Conservation (phyloP, 2,113 vertebrate species). For the Trinectes maculatus region DNA sequence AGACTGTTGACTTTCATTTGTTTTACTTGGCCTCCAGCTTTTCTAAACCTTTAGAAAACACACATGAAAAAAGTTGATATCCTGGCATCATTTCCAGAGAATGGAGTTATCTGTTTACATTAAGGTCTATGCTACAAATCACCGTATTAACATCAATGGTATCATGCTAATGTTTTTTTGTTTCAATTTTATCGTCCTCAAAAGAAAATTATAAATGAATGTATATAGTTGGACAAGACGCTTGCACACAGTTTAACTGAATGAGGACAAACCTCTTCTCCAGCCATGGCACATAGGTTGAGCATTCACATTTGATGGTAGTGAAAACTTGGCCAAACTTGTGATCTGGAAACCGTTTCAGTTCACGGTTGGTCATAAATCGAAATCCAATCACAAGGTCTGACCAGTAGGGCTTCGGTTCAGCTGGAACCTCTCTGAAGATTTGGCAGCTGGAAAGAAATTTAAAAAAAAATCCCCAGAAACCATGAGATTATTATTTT, state of each 20-base stretch:
- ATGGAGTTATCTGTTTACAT: too few relatives aligned
- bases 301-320: constrained; percentile 90
- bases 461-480: neutral
- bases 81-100: neutral
- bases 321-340: constrained; percentile 89
- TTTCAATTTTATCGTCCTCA: too few relatives aligned
- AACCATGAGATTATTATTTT: neutral
- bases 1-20: constrained; percentile 81
- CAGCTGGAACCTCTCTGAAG: constrained; percentile 82
- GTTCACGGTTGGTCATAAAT: constrained; percentile 83
- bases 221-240: neutral
- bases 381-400: constrained; percentile 89
- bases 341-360: constrained; percentile 86
- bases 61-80: neutral
- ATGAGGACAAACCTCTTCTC: constrained; percentile 84
- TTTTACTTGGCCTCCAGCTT: constrained; percentile 77
- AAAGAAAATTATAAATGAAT: too few relatives aligned
- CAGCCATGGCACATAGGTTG: constrained; percentile 90
- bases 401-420: constrained; percentile 88
- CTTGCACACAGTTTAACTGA: neutral
- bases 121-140: too few relatives aligned
- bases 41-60: constrained; percentile 80
- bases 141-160: neutral
- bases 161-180: neutral
- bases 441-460: constrained; percentile 85